A percentile compares a stretch with the other conserved stretches of the same genome.
Conservation (phyloP, 2,888 invertebrate genomes). For the Hartigia nigra region DNA sequence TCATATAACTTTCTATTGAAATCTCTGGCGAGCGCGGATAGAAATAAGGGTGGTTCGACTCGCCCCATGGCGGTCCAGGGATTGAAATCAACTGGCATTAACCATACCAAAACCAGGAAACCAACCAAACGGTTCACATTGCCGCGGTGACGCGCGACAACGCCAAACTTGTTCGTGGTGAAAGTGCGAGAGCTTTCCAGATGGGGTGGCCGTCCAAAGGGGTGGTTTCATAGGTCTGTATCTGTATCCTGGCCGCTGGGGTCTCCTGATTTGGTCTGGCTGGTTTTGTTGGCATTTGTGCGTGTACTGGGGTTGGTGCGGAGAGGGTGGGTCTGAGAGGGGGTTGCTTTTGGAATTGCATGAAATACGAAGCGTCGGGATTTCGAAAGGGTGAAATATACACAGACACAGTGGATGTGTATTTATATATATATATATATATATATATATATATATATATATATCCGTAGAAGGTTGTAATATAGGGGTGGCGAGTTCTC, state of each 20-base stretch:
- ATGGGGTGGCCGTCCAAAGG: neutral
- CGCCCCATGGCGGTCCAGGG: slow-evolving; percentile 12
- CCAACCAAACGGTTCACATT: neutral
- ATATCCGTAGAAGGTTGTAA: neutral
- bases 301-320: neutral
- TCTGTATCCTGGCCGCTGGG: neutral
- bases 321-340: neutral
- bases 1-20: slow-evolving; percentile 55
- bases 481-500: neutral
- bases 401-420: neutral
- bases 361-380: neutral
- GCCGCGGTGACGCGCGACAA: neutral
- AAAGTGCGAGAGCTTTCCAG: neutral
- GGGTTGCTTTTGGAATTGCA: neutral
- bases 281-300: neutral
- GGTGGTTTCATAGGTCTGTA: neutral
- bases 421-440: neutral
- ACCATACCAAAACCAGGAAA: slow-evolving; percentile 8
- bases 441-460: neutral
- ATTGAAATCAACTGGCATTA: slow-evolving; percentile 37
- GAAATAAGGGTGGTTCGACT: slow-evolving; percentile 18
- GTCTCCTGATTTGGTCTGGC: neutral
- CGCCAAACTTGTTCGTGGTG: neutral
- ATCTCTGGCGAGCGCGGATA: slow-evolving; percentile 44
- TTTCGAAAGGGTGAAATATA: neutral